Percentiles rank a stretch among this genome's conserved stretches.
phyloP scores from a whole-genome alignment of 2,888 invertebrate genomes.

The Agrenia bidenticulata region DNA sequence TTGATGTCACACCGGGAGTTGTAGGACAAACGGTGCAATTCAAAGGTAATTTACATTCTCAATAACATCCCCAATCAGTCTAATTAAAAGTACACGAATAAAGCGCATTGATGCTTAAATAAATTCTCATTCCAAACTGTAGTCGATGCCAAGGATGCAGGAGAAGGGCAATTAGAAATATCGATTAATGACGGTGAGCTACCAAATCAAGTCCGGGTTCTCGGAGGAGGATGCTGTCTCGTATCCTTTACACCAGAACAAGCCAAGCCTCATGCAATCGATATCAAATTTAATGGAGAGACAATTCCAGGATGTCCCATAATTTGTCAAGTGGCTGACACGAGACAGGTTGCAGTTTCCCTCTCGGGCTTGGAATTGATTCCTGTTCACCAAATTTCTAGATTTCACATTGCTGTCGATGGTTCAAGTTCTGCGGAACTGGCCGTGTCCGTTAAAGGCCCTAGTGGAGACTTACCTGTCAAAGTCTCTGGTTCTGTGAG shows the following conservation, averaged over 20 bases:
- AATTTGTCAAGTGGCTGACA: constrained; percentile 79
- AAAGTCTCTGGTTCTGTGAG: constrained; percentile 85
- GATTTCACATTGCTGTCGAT: constrained; percentile 76
- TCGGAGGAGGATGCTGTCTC: constrained; percentile 90
- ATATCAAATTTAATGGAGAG: constrained; percentile 94
- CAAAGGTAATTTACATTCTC: constrained; percentile 83
- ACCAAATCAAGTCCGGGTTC: constrained; percentile 93
- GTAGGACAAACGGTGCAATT: constrained; percentile 97
- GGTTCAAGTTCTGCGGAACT: constrained; percentile 73
- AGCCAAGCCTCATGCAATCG: constrained; percentile 86
- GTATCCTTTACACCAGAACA: constrained; percentile 93
- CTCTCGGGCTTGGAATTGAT: constrained; percentile 77
- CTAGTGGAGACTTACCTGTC: constrained; percentile 59
- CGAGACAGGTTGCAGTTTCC: constrained; percentile 72
- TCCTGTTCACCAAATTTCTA: constrained; percentile 77
- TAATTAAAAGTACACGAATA: background rate
- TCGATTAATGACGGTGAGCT: constrained; percentile 99
- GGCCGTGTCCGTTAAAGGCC: constrained; percentile 76
- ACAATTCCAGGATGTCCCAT: constrained; percentile 85
- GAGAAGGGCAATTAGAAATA: constrained; percentile 98
- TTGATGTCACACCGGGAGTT: constrained; percentile 88
- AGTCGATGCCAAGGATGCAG: constrained; percentile 98
- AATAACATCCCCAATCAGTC: background rate
- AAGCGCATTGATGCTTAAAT: too few species aligned
- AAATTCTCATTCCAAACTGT: constrained; percentile 55